Conservation (phyloP, 2,797 vertebrate species). For the Mallotus villosus region DNA sequence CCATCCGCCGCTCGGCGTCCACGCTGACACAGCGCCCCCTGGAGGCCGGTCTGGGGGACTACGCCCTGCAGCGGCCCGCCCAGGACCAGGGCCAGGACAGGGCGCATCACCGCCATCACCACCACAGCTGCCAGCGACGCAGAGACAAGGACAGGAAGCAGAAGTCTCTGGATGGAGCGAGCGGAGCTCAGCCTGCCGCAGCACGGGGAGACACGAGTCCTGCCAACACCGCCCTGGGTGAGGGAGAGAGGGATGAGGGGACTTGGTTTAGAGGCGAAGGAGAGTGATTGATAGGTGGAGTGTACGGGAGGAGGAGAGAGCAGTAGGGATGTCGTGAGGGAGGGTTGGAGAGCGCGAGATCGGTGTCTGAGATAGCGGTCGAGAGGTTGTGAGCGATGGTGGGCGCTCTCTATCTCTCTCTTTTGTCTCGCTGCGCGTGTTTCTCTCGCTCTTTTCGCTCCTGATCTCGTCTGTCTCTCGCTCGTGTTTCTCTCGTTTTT, state of each 20-base stretch:
- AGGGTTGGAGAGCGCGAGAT: too few relatives aligned
- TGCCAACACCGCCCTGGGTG: neutral
- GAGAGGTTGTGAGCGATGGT: too few relatives aligned
- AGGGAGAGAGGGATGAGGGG: constrained; percentile 16
- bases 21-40: constrained; percentile 80
- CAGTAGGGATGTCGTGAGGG: too few relatives aligned
- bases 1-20: constrained; percentile 92
- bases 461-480: too few relatives aligned
- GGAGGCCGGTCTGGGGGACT: constrained; percentile 78
- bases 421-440: too few relatives aligned
- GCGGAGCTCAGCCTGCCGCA: constrained; percentile 73
- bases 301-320: too few relatives aligned
- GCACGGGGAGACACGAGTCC: constrained; percentile 69
- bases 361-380: too few relatives aligned
- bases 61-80: constrained; percentile 73
- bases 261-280: too few relatives aligned
- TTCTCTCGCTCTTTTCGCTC: too few relatives aligned
- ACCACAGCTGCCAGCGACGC: constrained; percentile 81
- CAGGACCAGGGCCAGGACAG: constrained; percentile 67
- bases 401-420: too few relatives aligned
- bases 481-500: too few relatives aligned
- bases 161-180: constrained; percentile 82
- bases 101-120: constrained; percentile 77
- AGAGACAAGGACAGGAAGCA: constrained; percentile 84
- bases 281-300: neutral